phyloP scores from a whole-genome alignment of 23 tunicate genomes.

The Trididemnum miniatum region DNA sequence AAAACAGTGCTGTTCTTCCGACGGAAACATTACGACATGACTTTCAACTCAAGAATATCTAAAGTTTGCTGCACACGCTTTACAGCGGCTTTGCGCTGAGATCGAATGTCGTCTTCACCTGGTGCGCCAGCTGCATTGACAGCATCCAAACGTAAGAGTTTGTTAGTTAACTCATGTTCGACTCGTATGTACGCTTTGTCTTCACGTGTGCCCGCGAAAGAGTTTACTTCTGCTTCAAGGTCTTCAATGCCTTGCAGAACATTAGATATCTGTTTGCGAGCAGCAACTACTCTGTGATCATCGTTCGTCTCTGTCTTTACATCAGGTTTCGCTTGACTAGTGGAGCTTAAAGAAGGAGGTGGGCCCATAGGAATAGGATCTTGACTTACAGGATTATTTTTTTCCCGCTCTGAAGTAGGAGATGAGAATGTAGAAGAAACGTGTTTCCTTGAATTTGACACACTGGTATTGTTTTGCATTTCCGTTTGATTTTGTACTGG shows the following conservation, averaged over 20 bases:
- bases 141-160: slow-evolving; percentile 53
- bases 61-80: slow-evolving; percentile 77
- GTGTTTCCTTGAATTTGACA: too few relatives aligned
- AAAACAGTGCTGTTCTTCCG: too few relatives aligned
- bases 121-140: slow-evolving; percentile 62
- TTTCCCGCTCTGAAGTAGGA: neutral
- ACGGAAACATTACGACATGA: neutral
- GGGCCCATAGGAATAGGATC: slow-evolving; percentile 3
- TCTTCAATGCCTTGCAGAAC: slow-evolving; percentile 13
- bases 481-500: too few relatives aligned
- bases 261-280: slow-evolving; percentile 3
- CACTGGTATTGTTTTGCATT: too few relatives aligned
- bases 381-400: neutral
- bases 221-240: slow-evolving; percentile 40
- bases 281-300: slow-evolving; percentile 25
- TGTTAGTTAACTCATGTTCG: slow-evolving; percentile 57
- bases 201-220: slow-evolving; percentile 18
- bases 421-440: too few relatives aligned
- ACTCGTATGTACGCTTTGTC: slow-evolving; percentile 54
- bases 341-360: neutral
- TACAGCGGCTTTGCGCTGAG: slow-evolving; percentile 62
- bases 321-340: neutral
- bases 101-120: slow-evolving; percentile 52
- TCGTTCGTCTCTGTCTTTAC: neutral
- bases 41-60: slow-evolving; percentile 70